Evolutionary conservation across 92 coral and sea anemone species (phyloP).

Genomic region (Zoanthus gigantus): DNA sequence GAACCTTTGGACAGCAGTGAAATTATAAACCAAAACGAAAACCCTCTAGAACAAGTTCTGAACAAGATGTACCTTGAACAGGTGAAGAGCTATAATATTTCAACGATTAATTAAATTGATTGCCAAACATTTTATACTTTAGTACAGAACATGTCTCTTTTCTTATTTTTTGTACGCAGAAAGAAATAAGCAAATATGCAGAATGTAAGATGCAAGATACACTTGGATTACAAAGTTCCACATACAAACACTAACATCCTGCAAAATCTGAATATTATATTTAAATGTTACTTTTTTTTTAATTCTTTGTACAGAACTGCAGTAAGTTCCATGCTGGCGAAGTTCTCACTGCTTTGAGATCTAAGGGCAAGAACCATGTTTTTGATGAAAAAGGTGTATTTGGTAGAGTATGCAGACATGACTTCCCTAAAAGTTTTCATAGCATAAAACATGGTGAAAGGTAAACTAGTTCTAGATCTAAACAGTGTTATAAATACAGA

Average conservation of each 20-base stretch:
- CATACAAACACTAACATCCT: not conserved
- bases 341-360: conserved; percentile 14
- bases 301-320: conserved; percentile 51
- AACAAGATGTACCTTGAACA: conserved; percentile 54
- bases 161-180: not conserved
- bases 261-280: not conserved
- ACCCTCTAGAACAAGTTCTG: not conserved
- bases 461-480: conserved; percentile 17
- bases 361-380: conserved; percentile 61
- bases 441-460: conserved; percentile 75
- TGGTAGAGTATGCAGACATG: conserved; percentile 65
- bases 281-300: not conserved
- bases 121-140: not conserved
- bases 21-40: too few species aligned
- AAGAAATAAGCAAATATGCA: not conserved
- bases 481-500: not conserved
- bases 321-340: conserved; percentile 72
- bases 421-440: conserved; percentile 51
- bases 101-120: not conserved
- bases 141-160: not conserved
- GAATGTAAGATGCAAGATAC: too few species aligned
- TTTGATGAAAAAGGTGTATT: conserved; percentile 68
- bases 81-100: conserved; percentile 6
- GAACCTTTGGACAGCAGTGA: too few species aligned
- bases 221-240: too few species aligned